These are phyloP conservation scores for Amphilophus citrinellus DNA, from an alignment of 2,113 vertebrate species.

Conservation along the genomic window DNA sequence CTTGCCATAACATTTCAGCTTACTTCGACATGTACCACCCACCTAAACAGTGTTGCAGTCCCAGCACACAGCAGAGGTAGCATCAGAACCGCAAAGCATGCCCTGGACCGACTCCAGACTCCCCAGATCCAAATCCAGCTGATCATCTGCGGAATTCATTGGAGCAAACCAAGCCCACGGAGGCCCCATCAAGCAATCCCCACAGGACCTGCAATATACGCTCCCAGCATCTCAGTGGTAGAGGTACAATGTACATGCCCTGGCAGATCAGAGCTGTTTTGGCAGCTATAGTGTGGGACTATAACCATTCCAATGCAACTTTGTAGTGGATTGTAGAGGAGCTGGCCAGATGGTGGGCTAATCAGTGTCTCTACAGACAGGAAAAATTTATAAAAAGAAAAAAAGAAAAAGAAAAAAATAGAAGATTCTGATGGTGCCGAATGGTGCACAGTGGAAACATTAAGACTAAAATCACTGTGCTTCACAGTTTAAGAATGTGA, in stretches of 20 bases:
- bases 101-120: not conserved
- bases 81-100: not conserved
- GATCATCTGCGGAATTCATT: not conserved
- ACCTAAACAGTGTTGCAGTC: not conserved
- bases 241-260: not conserved
- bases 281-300: not conserved
- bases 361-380: not conserved
- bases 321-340: not conserved
- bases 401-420: not conserved
- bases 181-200: not conserved
- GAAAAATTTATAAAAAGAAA: not conserved
- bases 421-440: not conserved
- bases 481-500: too few species aligned
- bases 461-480: not conserved
- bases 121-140: not conserved
- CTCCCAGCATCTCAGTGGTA: not conserved
- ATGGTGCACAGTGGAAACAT: not conserved
- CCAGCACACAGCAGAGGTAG: not conserved
- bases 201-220: not conserved
- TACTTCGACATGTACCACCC: not conserved
- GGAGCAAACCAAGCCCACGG: too few species aligned
- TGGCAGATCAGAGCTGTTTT: not conserved
- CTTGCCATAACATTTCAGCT: not conserved
- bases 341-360: conserved; percentile 37
- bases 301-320: not conserved